Evolutionary conservation across 2,113 vertebrate species (phyloP), one percentile per base, ranked within the genome.

Genomic region (Grammomys surdaster): DNA sequence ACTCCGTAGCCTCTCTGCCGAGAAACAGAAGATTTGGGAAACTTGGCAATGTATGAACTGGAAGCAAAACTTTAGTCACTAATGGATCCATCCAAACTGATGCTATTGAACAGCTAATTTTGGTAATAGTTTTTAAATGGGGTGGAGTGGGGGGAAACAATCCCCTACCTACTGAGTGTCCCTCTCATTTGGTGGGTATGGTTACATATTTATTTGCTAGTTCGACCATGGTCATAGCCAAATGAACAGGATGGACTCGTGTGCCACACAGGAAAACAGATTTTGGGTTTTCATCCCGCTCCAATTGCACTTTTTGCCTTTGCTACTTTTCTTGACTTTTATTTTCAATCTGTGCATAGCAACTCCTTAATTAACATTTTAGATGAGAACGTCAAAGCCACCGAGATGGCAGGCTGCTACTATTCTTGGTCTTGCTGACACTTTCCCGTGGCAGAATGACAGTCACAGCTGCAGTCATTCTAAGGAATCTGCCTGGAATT

Each of bases 341-440:
- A 26, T 96, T 98, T 97, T 97, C 36, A 95, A 98, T 98, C 96
- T 94, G 0, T 91, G 90, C 95, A 96, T 72, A 92, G 97, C 97
- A 97, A 96, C 96, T 97, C 95, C 94, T 97, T 97, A 96, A 98
- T 98, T 98, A 98, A 96, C 96, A 97, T 60, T 6, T 82, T 97
- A 93, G 96, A 95, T 98, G 89, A 95, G 97, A 82, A 81, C 36
- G 89, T 97, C 97, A 97, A 93, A 95, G 92, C 56, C 96, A 91
- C 78, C 46, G 95, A 94, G 97, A 97, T 98, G 97, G 98, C 97
- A 98, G 98, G 96, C 98, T 98, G 97, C 93, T 98, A 96, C 97
- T 98, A 98, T 98, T 99, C 97, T 98, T 95, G 95, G 97, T 95
- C 89, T 81, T 98, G 97, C 96, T 95, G 94, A 98, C 98, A 98